phyloP scores from a whole-genome alignment of 2,797 vertebrate genomes.

The Cephalopachus bancanus region DNA sequence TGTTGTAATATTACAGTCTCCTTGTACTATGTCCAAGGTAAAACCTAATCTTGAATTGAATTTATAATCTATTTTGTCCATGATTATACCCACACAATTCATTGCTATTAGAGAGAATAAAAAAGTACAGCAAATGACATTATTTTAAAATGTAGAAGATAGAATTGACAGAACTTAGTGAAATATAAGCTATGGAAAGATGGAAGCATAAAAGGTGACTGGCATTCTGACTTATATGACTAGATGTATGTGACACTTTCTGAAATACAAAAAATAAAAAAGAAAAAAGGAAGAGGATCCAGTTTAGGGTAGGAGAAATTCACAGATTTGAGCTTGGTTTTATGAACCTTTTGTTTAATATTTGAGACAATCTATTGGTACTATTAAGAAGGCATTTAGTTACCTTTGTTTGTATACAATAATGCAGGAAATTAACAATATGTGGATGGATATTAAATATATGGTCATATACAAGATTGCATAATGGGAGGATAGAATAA shows the following conservation, averaged over 20 bases:
- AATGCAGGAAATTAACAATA: neutral
- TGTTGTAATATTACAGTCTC: neutral
- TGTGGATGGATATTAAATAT: neutral
- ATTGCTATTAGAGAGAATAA: neutral
- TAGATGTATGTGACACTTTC: accelerated
- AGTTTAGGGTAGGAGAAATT: neutral
- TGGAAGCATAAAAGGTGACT: neutral
- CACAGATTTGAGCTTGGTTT: neutral
- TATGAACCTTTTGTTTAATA: neutral
- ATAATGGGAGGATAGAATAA: neutral
- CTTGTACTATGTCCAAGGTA: neutral
- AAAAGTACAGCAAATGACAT: neutral
- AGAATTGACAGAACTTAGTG: neutral
- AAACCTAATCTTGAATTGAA: neutral
- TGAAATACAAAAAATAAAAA: too few species aligned
- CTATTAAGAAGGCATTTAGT: neutral
- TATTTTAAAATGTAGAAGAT: neutral
- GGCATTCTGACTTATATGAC: neutral
- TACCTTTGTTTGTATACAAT: neutral
- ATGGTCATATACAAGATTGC: neutral
- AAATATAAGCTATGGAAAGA: neutral
- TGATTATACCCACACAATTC: neutral
- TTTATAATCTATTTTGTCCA: neutral
- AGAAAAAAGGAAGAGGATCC: neutral
- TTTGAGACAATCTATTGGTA: neutral